Percentiles rank a stretch among this genome's conserved stretches.
phyloP scores from a whole-genome alignment of 2,113 vertebrate species.

The Bufo gargarizans region DNA sequence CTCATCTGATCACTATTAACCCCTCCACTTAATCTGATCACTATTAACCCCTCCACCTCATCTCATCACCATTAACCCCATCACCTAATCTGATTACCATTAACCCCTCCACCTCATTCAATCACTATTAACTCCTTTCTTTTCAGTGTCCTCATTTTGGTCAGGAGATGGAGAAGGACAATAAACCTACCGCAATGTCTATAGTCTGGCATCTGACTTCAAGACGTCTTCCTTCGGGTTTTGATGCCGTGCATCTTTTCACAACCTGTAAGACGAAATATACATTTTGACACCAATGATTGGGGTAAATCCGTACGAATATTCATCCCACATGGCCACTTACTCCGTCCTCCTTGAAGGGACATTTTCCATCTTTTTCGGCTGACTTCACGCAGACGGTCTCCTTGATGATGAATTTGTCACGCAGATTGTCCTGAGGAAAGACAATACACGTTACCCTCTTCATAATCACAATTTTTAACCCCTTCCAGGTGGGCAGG shows the following conservation, averaged over 20 bases:
- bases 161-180: neutral
- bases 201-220: neutral
- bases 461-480: neutral
- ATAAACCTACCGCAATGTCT: neutral
- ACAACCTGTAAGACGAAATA: neutral
- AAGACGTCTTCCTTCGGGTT: too few relatives aligned
- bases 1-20: neutral
- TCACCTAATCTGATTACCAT: neutral
- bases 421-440: neutral
- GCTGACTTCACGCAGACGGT: neutral
- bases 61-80: neutral
- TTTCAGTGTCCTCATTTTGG: neutral
- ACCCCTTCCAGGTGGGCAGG: neutral
- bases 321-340: neutral
- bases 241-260: slow-evolving; percentile 13
- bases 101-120: neutral
- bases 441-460: neutral
- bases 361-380: neutral
- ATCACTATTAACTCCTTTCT: neutral
- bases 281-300: neutral
- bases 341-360: slow-evolving; percentile 25
- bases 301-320: too few relatives aligned
- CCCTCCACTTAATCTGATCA: neutral
- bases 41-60: neutral
- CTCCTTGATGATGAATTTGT: slow-evolving; percentile 7